Base-by-base conservation (phyloP, 2,113 vertebrate genomes). In the Catharus fuscescens region DNA sequence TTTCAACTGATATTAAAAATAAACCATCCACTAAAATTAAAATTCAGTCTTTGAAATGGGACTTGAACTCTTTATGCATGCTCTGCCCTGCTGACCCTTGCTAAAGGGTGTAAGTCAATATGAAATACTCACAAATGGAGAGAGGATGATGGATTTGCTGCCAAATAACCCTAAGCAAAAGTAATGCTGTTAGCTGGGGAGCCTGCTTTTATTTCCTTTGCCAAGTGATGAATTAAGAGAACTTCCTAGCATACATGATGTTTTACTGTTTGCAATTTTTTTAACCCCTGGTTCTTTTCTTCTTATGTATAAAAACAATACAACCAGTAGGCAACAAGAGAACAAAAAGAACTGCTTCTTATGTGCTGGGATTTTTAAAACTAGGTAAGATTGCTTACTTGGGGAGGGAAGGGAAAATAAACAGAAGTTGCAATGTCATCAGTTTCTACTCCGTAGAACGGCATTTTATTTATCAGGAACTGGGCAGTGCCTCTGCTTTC, bases 141-240 rank as follows among this genome's bases (percentile, higher is more conserved):
- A 92, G 71, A 94, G 72, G 70, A 93, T 96, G 88, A 97, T 90
- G 86, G 82, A 93, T 96, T 96, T 96, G 83, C 95, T 94, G 92
- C 88, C 94, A 94, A 95, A 95, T 78, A 92, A 95, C 92, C 87
- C 74, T 66, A 78, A 93, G 88, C 67, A 95, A 88, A 94, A 90
- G 71, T 71, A 94, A 92, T 0, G 1, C 76, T 83, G 71, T 83
- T 88, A 93, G 67, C 76, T 45, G 80, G 16, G 44, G 64, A 92
- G 52, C 38, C 69, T 76, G 74, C 74, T 91, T 92, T 86, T 94
- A 90, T 90, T 80, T 95, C 85, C 62, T 92, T 81, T 88, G 79
- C 90, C 88, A 96, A 93, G 65, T 64, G 80, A 92, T 83, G 57
- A 88, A 93, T 94, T 88, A 88, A 71, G 69, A 83, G 47, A 77